Conservation (phyloP, 2,888 invertebrate genomes). For the Diplolepis rosae region DNA sequence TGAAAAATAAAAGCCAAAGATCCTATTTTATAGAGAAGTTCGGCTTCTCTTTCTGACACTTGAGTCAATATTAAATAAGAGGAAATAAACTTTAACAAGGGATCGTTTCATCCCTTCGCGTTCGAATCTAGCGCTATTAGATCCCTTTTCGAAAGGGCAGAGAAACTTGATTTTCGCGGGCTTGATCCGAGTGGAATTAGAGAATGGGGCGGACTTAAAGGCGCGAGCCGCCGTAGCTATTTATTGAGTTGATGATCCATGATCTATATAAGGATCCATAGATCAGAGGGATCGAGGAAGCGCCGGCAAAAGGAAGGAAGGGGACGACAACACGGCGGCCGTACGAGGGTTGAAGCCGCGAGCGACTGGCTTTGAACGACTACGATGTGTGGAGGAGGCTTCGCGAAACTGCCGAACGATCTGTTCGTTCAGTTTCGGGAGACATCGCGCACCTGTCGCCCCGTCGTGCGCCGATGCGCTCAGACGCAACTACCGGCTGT, state of each 20-base stretch:
- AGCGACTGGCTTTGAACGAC: conserved; percentile 57
- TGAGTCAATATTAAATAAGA: not conserved
- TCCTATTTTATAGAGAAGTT: not conserved
- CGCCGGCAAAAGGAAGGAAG: conserved; percentile 13
- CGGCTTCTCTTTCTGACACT: not conserved
- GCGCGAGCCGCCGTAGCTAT: not conserved
- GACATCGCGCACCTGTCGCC: conserved; percentile 70
- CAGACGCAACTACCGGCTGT: conserved; percentile 34
- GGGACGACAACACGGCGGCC: conserved; percentile 51
- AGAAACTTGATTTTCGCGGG: not conserved
- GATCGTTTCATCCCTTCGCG: not conserved
- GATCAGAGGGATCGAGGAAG: conserved; percentile 10
- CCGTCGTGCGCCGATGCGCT: conserved; percentile 61
- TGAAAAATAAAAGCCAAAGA: not conserved
- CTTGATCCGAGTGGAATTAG: not conserved
- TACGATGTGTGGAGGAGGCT: conserved; percentile 34
- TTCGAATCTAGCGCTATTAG: not conserved
- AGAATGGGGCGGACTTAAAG: not conserved
- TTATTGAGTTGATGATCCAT: not conserved
- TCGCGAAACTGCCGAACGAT: conserved; percentile 37
- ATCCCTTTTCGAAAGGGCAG: not conserved
- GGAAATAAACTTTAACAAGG: not conserved
- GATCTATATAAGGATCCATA: not conserved
- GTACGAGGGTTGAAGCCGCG: conserved; percentile 62
- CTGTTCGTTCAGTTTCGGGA: conserved; percentile 53